Evolutionary conservation across 2,888 invertebrate species (phyloP).

Genomic region (Eilema depressum): DNA sequence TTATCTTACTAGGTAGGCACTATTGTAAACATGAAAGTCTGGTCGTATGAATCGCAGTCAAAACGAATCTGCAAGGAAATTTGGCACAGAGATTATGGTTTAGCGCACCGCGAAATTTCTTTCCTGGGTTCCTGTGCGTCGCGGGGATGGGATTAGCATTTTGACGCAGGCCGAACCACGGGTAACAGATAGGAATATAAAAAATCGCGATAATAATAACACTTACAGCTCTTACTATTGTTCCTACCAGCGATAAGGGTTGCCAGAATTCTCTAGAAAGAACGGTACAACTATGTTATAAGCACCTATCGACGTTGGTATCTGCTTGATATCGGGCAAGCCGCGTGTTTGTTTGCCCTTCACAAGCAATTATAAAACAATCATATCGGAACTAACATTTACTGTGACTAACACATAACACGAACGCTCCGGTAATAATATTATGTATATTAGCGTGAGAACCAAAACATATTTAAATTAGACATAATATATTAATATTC

Average conservation of each 20-base stretch:
- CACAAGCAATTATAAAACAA: not conserved
- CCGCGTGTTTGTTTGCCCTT: not conserved
- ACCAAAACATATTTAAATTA: constrained; percentile 13
- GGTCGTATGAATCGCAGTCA: not conserved
- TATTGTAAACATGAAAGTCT: not conserved
- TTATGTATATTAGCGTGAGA: constrained; percentile 3
- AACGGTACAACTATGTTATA: not conserved
- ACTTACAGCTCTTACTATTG: not conserved
- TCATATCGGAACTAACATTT: not conserved
- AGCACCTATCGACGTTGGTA: not conserved
- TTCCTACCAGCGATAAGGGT: not conserved
- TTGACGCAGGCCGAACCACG: not conserved
- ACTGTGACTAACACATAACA: not conserved
- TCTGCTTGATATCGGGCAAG: not conserved
- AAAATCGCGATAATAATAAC: not conserved
- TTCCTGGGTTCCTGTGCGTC: not conserved
- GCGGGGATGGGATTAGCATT: not conserved
- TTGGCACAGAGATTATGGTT: not conserved
- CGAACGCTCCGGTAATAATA: constrained; percentile 3
- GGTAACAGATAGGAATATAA: not conserved
- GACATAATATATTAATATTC: constrained; percentile 15
- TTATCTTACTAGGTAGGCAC: not conserved
- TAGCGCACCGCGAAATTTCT: not conserved
- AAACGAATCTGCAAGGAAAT: too few species aligned
- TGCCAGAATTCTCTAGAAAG: not conserved